phyloP scores from a whole-genome alignment of 2,888 invertebrate species.

The Scaptomyza parva region DNA sequence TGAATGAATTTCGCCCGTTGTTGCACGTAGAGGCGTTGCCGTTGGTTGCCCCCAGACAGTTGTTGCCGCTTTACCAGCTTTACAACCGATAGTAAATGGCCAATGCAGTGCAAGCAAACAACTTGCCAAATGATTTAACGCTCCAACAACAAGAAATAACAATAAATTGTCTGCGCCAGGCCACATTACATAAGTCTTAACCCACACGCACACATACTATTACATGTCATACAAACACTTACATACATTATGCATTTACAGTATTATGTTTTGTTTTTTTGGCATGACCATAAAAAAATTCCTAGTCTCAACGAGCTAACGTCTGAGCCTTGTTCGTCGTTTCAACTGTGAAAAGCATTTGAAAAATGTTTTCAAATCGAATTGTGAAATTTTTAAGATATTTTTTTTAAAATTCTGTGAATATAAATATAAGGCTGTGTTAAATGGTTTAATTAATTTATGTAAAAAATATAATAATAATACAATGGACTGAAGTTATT shows the following conservation, averaged over 20 bases:
- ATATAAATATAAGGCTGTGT: too few relatives aligned
- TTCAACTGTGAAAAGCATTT: neutral
- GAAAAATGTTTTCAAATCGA: slow-evolving; percentile 3
- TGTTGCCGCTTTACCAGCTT: slow-evolving; percentile 17
- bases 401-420: neutral
- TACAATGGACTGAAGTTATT: too few relatives aligned
- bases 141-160: slow-evolving; percentile 33
- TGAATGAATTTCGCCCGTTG: slow-evolving; percentile 74
- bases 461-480: too few relatives aligned
- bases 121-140: slow-evolving; percentile 55
- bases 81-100: slow-evolving; percentile 25
- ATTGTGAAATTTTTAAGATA: neutral
- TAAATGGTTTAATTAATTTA: too few relatives aligned
- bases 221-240: neutral
- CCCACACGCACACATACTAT: neutral
- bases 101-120: slow-evolving; percentile 56
- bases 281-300: neutral
- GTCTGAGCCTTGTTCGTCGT: neutral
- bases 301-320: slow-evolving; percentile 4
- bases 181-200: slow-evolving; percentile 42
- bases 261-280: neutral
- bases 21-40: slow-evolving; percentile 33
- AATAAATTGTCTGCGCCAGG: slow-evolving; percentile 40
- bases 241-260: neutral
- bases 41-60: neutral